Percentiles rank a stretch among this genome's conserved stretches.
Conservation (phyloP, 2,888 invertebrate genomes). For the Biston stratarius region DNA sequence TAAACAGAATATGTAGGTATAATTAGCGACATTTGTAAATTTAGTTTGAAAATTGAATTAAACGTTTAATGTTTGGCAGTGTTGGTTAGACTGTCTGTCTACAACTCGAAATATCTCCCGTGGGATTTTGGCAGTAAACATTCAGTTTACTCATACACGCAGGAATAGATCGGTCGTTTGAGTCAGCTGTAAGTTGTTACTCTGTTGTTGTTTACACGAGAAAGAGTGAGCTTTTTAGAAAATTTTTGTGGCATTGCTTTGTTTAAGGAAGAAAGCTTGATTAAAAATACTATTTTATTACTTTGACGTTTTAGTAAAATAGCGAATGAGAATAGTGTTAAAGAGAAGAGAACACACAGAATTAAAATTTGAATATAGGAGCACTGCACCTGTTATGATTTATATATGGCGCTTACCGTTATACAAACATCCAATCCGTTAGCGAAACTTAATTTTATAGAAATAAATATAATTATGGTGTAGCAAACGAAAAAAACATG, state of each 20-base stretch:
- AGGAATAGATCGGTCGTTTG: slow-evolving; percentile 32
- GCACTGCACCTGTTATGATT: too few species aligned
- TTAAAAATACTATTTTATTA: too few species aligned
- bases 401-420: background rate
- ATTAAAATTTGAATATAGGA: too few species aligned
- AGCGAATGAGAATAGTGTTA: too few species aligned
- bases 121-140: slow-evolving; percentile 50
- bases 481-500: background rate
- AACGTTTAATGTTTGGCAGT: slow-evolving; percentile 37
- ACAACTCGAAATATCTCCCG: slow-evolving; percentile 43
- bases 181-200: slow-evolving; percentile 28
- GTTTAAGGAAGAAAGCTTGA: too few species aligned
- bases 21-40: slow-evolving; percentile 12
- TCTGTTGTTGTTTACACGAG: slow-evolving; percentile 21
- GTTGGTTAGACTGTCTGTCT: slow-evolving; percentile 51
- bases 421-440: background rate
- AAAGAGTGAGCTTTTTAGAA: background rate
- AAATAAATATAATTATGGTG: background rate
- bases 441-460: background rate
- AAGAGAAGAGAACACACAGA: too few species aligned
- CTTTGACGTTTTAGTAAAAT: too few species aligned
- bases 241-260: background rate
- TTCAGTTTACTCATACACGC: slow-evolving; percentile 11
- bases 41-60: slow-evolving; percentile 11
- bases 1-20: background rate